Evolutionary conservation across 2,888 invertebrate species (phyloP).

Genomic region (Tromatobia lineatoria): DNA sequence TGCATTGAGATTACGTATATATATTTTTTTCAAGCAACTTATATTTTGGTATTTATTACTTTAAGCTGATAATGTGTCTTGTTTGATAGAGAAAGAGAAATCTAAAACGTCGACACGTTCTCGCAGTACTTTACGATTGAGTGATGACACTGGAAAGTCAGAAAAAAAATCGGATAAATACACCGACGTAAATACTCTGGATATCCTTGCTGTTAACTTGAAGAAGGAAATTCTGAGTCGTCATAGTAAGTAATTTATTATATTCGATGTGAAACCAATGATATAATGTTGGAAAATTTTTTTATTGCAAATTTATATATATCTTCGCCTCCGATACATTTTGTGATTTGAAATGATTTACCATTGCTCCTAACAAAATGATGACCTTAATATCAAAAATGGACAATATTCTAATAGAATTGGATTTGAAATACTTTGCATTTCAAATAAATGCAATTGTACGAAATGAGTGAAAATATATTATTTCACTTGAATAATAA

Average conservation of each 20-base stretch:
- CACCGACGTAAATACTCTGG: conserved; percentile 43
- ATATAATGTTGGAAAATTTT: not conserved
- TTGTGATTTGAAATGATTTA: too few species aligned
- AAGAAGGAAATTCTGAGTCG: conserved; percentile 53
- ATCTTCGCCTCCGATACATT: too few species aligned
- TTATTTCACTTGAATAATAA: too few species aligned
- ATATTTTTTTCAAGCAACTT: not conserved
- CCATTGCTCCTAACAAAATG: too few species aligned
- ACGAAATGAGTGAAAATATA: too few species aligned
- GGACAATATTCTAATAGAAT: too few species aligned
- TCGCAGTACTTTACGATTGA: conserved; percentile 4
- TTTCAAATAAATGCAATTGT: too few species aligned
- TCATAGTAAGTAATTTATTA: conserved; percentile 32
- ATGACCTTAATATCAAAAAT: too few species aligned
- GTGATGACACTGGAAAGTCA: conserved; percentile 32
- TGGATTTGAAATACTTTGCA: too few species aligned
- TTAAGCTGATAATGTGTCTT: not conserved
- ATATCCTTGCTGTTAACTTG: conserved; percentile 49
- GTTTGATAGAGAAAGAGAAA: conserved; percentile 23
- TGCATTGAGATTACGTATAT: not conserved
- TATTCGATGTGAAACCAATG: not conserved
- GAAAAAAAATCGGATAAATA: conserved; percentile 25
- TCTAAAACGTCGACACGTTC: not conserved
- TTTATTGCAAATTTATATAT: not conserved
- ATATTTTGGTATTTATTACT: not conserved